Evolutionary conservation across 1,140 invertebrate genomes (phyloP).

Genomic region (Pentalonia nigronervosa): DNA sequence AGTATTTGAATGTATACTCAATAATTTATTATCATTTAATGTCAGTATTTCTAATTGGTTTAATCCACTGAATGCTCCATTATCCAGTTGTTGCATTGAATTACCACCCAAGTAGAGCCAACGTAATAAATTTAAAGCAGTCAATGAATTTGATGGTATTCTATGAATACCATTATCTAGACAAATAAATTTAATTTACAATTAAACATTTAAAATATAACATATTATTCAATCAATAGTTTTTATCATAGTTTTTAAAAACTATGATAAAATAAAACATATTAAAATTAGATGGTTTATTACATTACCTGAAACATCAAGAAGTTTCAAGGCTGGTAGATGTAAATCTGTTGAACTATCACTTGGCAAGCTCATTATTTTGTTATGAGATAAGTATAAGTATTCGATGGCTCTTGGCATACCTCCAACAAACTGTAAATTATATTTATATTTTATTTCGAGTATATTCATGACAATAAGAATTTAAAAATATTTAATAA

Average conservation of each 20-base stretch:
- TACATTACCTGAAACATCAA: slow-evolving; percentile 73
- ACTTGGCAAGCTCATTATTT: slow-evolving; percentile 72
- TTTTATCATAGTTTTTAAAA: no score
- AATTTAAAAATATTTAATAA: not conserved
- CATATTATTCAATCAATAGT: not conserved
- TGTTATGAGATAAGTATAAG: slow-evolving; percentile 77
- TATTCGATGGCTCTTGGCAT: slow-evolving; percentile 79
- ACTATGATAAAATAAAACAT: not conserved
- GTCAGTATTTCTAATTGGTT: slow-evolving; percentile 78
- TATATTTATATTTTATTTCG: not conserved
- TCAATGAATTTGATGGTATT: slow-evolving; percentile 72
- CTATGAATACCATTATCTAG: slow-evolving; percentile 75
- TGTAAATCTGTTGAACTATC: slow-evolving; percentile 73
- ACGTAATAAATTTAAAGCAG: slow-evolving; percentile 74
- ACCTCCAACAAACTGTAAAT: slow-evolving; percentile 65
- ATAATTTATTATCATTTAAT: slow-evolving; percentile 77
- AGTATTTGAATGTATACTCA: slow-evolving; percentile 72
- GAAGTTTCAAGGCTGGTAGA: slow-evolving; percentile 73
- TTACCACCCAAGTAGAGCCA: slow-evolving; percentile 82
- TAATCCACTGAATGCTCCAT: slow-evolving; percentile 72
- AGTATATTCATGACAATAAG: not conserved
- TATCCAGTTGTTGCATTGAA: slow-evolving; percentile 74
- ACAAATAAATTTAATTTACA: slow-evolving; percentile 2
- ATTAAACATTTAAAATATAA: not conserved
- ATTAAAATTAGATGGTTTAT: not conserved